Percentiles rank a stretch among this genome's conserved stretches.
Evolutionary conservation across 2,888 invertebrate genomes (phyloP).

Genomic region (Nomada flava): DNA sequence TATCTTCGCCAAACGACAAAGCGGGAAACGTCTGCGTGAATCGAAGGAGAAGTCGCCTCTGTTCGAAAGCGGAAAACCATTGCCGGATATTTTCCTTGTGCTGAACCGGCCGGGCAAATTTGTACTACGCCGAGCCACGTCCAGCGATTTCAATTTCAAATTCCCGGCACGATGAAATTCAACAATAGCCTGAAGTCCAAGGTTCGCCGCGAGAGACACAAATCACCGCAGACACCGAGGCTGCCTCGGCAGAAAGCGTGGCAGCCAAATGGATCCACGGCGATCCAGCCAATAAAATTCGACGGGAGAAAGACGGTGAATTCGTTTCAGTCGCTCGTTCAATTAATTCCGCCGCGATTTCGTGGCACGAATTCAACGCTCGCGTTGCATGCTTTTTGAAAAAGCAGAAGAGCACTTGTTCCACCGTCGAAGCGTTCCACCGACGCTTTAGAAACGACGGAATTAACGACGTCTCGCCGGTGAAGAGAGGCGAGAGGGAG

Average conservation of each 20-base stretch:
- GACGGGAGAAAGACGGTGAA: not conserved
- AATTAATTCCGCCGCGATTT: constrained; percentile 14
- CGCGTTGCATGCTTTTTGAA: constrained; percentile 13
- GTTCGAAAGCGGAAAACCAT: too few relatives aligned
- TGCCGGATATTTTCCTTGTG: too few relatives aligned
- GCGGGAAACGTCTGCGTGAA: not conserved
- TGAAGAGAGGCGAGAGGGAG: not conserved
- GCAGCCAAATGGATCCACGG: not conserved
- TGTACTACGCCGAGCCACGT: too few relatives aligned
- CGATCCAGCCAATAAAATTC: not conserved
- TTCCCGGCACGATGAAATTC: not conserved
- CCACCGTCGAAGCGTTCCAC: constrained; percentile 22
- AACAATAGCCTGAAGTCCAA: constrained; percentile 8
- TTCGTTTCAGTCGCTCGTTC: not conserved
- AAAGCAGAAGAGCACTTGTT: constrained; percentile 44
- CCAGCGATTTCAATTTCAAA: not conserved
- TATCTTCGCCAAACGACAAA: too few relatives aligned
- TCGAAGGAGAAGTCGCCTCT: not conserved
- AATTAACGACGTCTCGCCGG: constrained; percentile 36
- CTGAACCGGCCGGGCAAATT: not conserved
- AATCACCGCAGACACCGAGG: not conserved
- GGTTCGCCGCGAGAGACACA: not conserved
- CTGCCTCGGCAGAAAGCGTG: not conserved
- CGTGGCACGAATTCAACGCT: constrained; percentile 14
- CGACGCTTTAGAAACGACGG: constrained; percentile 42